Percentiles rank a stretch among this genome's conserved stretches.
phyloP scores from a whole-genome alignment of 2,888 invertebrate genomes.

The Camptogramma bilineatum region DNA sequence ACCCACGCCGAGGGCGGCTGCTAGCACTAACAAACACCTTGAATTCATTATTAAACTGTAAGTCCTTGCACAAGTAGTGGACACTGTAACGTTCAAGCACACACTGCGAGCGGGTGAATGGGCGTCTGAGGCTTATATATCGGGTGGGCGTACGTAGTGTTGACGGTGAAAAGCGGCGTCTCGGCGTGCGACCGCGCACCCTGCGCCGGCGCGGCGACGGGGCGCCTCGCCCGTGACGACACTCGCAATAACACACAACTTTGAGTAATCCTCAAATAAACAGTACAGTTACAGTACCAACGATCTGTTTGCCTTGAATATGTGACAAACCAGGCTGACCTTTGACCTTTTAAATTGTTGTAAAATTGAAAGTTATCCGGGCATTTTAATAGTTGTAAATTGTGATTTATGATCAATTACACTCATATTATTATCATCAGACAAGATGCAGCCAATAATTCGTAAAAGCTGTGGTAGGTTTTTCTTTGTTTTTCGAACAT shows the following conservation, averaged over 20 bases:
- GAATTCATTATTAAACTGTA: constrained; percentile 82
- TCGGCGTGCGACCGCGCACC: constrained; percentile 56
- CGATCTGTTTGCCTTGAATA: constrained; percentile 16
- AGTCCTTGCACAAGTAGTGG: constrained; percentile 81
- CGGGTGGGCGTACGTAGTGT: constrained; percentile 73
- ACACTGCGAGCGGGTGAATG: constrained; percentile 85
- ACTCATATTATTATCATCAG: not conserved
- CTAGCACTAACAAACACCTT: constrained; percentile 86
- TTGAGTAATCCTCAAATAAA: not conserved
- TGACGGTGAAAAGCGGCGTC: constrained; percentile 76
- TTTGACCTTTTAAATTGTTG: constrained; percentile 22
- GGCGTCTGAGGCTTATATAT: constrained; percentile 82
- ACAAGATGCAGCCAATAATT: not conserved
- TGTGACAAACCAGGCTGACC: constrained; percentile 7
- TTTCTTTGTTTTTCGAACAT: not conserved
- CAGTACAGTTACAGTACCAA: not conserved
- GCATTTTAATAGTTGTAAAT: not conserved
- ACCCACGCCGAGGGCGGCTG: constrained; percentile 89
- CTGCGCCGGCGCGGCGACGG: constrained; percentile 45
- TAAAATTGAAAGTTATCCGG: constrained; percentile 24
- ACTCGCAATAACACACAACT: constrained; percentile 38
- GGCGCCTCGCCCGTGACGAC: constrained; percentile 40
- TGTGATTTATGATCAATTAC: constrained; percentile 1
- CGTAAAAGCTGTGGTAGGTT: not conserved
- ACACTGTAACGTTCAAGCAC: constrained; percentile 84